These are phyloP conservation scores for Allygus modestus DNA, from an alignment of 2,888 invertebrate species.

Conservation along the genomic window DNA sequence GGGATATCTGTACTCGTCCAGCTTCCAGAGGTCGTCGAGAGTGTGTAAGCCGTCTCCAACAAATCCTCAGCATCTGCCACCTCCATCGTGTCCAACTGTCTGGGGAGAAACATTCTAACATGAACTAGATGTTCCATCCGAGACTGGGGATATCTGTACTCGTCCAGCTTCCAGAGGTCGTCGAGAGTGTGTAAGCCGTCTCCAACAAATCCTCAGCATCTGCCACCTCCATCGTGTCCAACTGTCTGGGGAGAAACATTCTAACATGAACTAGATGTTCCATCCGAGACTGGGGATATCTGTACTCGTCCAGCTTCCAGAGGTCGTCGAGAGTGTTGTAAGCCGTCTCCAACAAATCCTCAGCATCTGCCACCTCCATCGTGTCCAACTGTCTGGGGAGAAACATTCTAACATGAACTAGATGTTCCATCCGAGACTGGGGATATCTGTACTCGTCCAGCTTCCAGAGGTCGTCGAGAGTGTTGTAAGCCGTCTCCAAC, in stretches of 20 bases:
- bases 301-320: constrained; percentile 89
- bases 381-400: too few species aligned
- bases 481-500: constrained; percentile 89
- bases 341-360: constrained; percentile 89
- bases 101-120: too few species aligned
- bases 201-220: constrained; percentile 89
- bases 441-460: constrained; percentile 85
- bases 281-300: constrained; percentile 92
- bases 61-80: constrained; percentile 83
- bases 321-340: constrained; percentile 94
- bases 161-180: constrained; percentile 93
- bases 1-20: constrained; percentile 85
- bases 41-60: constrained; percentile 88
- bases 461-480: constrained; percentile 97
- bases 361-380: constrained; percentile 76
- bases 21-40: constrained; percentile 96
- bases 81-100: too few species aligned
- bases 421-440: constrained; percentile 89
- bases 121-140: constrained; percentile 93
- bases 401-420: constrained; percentile 91
- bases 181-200: constrained; percentile 89
- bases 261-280: constrained; percentile 90
- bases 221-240: constrained; percentile 70
- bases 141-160: constrained; percentile 86
- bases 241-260: too few species aligned